Base-by-base conservation (phyloP, 1,140 invertebrate genomes). In the Marisa cornuarietis region DNA sequence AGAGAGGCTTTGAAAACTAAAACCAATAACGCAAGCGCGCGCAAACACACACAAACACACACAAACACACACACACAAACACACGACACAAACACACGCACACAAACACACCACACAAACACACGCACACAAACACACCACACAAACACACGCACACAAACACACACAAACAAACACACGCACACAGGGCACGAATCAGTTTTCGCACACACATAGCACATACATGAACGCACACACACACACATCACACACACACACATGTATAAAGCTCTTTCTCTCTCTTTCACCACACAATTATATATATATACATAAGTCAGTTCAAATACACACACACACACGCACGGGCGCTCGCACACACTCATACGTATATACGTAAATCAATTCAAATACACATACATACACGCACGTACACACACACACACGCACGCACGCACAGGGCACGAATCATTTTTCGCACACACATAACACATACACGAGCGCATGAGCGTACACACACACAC, bases 41-140 rank as follows among this genome's bases (percentile, higher is more conserved):
- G 5, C 66, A n/a, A 6, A 69, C 66, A n/a, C 66, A 69, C 66
- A n/a, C 66, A 69, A n/a, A n/a, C 66, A 69, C 66, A 69, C 66
- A 65, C 62, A 65, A 4, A 65, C 2, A 65, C 3, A 65, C 62
- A 65, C 62, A 65, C 2, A 65, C 3, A 65, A 24, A 69, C n/a
- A 69, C 6, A 20, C 6, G 42, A 2, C 66, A 14, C 66, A 13
- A n/a, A 69, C 66, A n/a, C n/a, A n/a, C n/a, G n/a, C n/a, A n/a
- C n/a, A n/a, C n/a, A n/a, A n/a, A n/a, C n/a, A n/a, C n/a, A n/a
- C n/a, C n/a, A n/a, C n/a, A n/a, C n/a, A n/a, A n/a, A n/a, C n/a
- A n/a, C 66, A 68, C 66, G n/a, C 66, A n/a, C 22, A 68, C 66
- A n/a, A n/a, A n/a, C n/a, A n/a, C n/a, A n/a, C n/a, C 66, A 68